Evolutionary conservation across 1,140 invertebrate genomes (phyloP).

Genomic region (Drosophila persimilis): DNA sequence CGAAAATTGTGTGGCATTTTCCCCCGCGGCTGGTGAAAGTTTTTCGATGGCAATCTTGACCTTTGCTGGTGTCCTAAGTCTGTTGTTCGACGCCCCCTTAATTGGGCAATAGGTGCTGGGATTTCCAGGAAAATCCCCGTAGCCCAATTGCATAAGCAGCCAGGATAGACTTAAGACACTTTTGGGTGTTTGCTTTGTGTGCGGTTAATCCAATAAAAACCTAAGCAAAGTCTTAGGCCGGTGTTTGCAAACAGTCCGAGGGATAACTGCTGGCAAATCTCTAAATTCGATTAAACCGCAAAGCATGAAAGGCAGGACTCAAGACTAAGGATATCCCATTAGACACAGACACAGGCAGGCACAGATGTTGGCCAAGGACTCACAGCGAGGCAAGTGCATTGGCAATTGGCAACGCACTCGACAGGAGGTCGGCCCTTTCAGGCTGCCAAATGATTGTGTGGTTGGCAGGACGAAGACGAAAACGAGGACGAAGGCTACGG

Average conservation of each 20-base stretch:
- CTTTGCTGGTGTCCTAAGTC: slow-evolving; percentile 68
- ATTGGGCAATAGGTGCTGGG: slow-evolving; percentile 14
- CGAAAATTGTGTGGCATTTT: slow-evolving; percentile 16
- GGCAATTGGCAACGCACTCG: slow-evolving; percentile 58
- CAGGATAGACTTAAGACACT: slow-evolving; percentile 61
- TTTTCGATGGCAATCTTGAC: neutral
- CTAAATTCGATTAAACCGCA: slow-evolving; percentile 79
- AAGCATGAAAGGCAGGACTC: slow-evolving; percentile 54
- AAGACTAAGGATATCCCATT: slow-evolving; percentile 36
- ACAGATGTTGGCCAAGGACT: slow-evolving; percentile 44
- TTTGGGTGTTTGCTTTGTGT: slow-evolving; percentile 45
- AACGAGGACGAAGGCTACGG: slow-evolving; percentile 21
- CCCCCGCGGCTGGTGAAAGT: slow-evolving; percentile 27
- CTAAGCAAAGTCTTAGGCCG: slow-evolving; percentile 24
- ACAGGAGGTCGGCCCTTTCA: slow-evolving; percentile 26
- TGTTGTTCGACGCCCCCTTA: slow-evolving; percentile 42
- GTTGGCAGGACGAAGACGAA: slow-evolving; percentile 37
- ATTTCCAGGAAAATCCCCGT: slow-evolving; percentile 54
- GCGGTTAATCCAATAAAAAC: slow-evolving; percentile 74
- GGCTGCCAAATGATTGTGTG: slow-evolving; percentile 68
- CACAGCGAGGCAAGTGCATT: slow-evolving; percentile 54
- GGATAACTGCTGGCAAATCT: slow-evolving; percentile 56
- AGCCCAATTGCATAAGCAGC: slow-evolving; percentile 52
- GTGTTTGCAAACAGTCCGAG: slow-evolving; percentile 67
- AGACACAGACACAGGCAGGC: slow-evolving; percentile 25